Percentiles rank a stretch among this genome's conserved stretches.
Evolutionary conservation across 1,140 invertebrate genomes (phyloP).

Genomic region (Drosophila arawakana): DNA sequence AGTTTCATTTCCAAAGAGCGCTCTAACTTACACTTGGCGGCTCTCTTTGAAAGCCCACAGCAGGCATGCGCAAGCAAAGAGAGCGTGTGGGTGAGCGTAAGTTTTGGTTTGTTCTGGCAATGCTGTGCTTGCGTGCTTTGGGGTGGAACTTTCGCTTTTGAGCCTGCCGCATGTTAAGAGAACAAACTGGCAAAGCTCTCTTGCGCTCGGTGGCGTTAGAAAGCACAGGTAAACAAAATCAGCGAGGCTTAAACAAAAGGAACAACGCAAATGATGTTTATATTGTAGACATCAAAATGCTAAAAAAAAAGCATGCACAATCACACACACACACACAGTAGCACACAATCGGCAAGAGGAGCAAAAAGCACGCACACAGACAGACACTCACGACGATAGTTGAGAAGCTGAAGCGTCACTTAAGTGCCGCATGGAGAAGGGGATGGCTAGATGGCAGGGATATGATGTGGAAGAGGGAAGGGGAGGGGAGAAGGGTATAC

Average conservation of each 20-base stretch:
- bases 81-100: slow-evolving; percentile 9
- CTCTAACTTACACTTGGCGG: background rate
- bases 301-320: slow-evolving; percentile 43
- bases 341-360: slow-evolving; percentile 38
- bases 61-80: slow-evolving; percentile 26
- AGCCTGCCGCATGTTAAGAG: slow-evolving; percentile 27
- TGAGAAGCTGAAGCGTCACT: slow-evolving; percentile 80
- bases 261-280: slow-evolving; percentile 79
- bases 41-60: slow-evolving; percentile 14
- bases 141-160: slow-evolving; percentile 59
- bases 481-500: background rate
- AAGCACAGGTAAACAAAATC: slow-evolving; percentile 80
- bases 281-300: slow-evolving; percentile 78
- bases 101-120: slow-evolving; percentile 27
- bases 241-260: slow-evolving; percentile 75
- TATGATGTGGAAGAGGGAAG: background rate
- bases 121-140: slow-evolving; percentile 27
- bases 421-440: slow-evolving; percentile 61
- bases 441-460: background rate
- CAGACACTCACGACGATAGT: slow-evolving; percentile 68
- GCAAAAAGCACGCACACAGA: slow-evolving; percentile 54
- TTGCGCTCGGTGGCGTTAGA: slow-evolving; percentile 43
- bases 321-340: slow-evolving; percentile 35
- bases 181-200: slow-evolving; percentile 19
- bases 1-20: slow-evolving; percentile 1